Base-by-base conservation (phyloP, 1,140 invertebrate genomes). In the Ectropis grisescens region DNA sequence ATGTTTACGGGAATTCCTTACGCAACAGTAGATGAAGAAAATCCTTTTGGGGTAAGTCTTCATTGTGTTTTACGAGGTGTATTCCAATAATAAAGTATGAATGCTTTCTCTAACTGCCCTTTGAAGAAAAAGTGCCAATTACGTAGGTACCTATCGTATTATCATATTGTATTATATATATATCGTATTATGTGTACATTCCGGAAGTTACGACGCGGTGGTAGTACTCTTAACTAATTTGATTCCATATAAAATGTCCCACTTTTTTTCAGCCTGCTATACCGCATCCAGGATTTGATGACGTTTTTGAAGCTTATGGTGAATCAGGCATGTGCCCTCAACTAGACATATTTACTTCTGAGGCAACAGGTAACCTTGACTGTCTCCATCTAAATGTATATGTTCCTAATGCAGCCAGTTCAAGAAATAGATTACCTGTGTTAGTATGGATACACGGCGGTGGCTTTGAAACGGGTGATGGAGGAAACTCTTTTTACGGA, bases 371-470 rank as follows among this genome's bases (percentile, higher is more conserved):
- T 7, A 31, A 27, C 4, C 15, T 60, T 2, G 54, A 65, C 27
- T 70, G 68, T 28, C 53, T 78, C 0, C 58, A 50, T 31, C 11
- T 74, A n/a, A 78, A 74, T 31, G 50, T 78, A 2, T 70, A 58
- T 29, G 65, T 57, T 0, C 69, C 72, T 1, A 49, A 58, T 16
- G 33, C 33, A 10, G 57, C 54, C 5, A 45, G 29, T 1, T 13
- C 36, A 1, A 22, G 33, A 29, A 58, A 59, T 8, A 47, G 32
- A 33, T 29, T 61, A 2, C 86, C 90, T 0, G 90, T 93, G 0
- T 82, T 92, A 65, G 83, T 92, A 2, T 92, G 83, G 69, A 86
- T 93, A 13, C 87, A 91, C 58, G 91, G 91, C 2, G 91, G 91
- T 12, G 85, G 67, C 16, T 90, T 90, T 47, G 52, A 66, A 2